Evolutionary conservation across 2,113 vertebrate species (phyloP), one percentile per base, ranked within the genome.

Genomic region (Capricornis sumatraensis): DNA sequence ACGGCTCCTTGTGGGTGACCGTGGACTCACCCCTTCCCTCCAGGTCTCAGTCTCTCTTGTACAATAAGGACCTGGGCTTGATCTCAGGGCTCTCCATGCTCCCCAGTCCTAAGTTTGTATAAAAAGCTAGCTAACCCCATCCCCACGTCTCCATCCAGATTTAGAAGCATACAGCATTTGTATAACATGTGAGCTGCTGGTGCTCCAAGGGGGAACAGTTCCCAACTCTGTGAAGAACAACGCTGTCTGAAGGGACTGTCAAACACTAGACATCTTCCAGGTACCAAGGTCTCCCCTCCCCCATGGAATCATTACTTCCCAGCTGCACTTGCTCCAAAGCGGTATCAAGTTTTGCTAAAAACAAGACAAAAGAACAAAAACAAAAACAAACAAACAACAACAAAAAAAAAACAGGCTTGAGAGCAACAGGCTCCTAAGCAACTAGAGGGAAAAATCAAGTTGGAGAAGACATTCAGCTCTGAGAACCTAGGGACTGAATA

Each of bases 21-120:
- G 1, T 11, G 7, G 47, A n/a, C 19, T 60, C 6, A 7, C 16
- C 16, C 16, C 19, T 16, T 76, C 52, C 50, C 86, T 21, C 36
- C 27, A 9, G 43, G 53, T 19, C 19, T 89, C 47, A 62, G 33
- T 79, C 58, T 89, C 76, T 58, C 30, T 25, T 86, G 33, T 47
- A 55, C 86, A 60, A 47, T 36, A 30, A 52, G 19, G 60, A 58
- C 47, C 19, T 17, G 17, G 85, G 43, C 84, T 95, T 95, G 30
- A 27, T 50, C 17, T 43, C 8, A 7, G 30, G 23, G 33, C 33
- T 23, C 7, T 93, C 47, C 6, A 25, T 0, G 1, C 5, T 81
- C 36, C 17, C n/a, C 6, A 88, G 82, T 45, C 52, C 55, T 58
- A 58, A 81, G 58, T 52, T 15, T 60, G 5, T 45, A 78, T 47